phyloP scores from a whole-genome alignment of 2,888 invertebrate species.

The Anodontia alba region DNA sequence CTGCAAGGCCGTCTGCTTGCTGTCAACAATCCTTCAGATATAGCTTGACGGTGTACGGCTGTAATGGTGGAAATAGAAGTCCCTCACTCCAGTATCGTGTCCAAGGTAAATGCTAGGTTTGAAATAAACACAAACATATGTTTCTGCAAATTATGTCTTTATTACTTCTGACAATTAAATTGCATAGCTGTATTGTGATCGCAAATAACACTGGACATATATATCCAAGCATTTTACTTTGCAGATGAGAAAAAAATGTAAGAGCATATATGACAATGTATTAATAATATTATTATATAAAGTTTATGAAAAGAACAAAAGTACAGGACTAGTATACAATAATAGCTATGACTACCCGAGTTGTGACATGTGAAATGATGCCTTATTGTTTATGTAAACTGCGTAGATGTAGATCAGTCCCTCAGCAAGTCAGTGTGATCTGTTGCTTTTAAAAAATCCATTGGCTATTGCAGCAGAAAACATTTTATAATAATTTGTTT shows the following conservation, averaged over 20 bases:
- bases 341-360: not conserved
- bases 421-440: too few species aligned
- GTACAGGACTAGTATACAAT: not conserved
- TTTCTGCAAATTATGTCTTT: not conserved
- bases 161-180: constrained; percentile 1
- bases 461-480: too few species aligned
- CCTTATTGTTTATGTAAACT: too few species aligned
- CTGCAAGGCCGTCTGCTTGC: too few species aligned
- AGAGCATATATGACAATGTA: not conserved
- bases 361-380: not conserved
- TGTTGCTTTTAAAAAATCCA: too few species aligned
- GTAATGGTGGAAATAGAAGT: too few species aligned
- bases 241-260: not conserved
- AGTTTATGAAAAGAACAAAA: not conserved
- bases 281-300: not conserved
- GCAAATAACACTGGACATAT: constrained; percentile 1
- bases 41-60: too few species aligned
- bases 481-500: too few species aligned
- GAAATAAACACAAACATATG: not conserved
- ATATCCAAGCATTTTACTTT: constrained; percentile 10
- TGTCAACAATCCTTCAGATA: too few species aligned
- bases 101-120: too few species aligned
- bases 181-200: constrained; percentile 15
- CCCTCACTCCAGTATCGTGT: too few species aligned
- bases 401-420: too few species aligned